Percentiles rank a stretch among this genome's conserved stretches.
Conservation (phyloP, 2,113 vertebrate species). For the Neomonachus schauinslandi region DNA sequence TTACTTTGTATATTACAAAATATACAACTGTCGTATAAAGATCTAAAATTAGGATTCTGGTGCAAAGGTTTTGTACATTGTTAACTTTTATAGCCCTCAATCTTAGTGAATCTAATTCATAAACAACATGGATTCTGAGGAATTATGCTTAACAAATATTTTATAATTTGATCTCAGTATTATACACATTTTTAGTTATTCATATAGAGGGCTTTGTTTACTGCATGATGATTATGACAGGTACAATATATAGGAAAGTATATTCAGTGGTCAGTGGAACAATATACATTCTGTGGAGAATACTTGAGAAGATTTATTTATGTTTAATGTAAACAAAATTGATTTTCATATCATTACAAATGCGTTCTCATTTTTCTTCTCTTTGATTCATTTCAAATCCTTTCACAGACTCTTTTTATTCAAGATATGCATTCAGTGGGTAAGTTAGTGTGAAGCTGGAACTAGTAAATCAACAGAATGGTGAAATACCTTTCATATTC, state of each 20-base stretch:
- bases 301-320: conserved; percentile 11
- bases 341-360: conserved; percentile 53
- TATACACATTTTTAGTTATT: background rate
- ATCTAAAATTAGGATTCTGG: background rate
- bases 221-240: background rate
- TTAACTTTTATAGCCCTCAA: background rate
- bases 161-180: background rate
- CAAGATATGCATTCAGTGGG: background rate
- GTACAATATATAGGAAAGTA: background rate
- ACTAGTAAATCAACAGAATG: conserved; percentile 39
- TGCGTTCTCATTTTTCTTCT: conserved; percentile 50
- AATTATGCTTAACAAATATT: background rate
- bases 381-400: conserved; percentile 40
- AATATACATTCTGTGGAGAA: background rate
- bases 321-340: conserved; percentile 55
- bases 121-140: background rate
- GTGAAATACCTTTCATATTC: background rate
- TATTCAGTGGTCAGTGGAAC: background rate
- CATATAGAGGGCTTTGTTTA: background rate
- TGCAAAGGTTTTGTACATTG: background rate
- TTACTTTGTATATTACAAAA: background rate
- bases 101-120: background rate
- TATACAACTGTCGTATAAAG: background rate
- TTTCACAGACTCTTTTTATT: background rate
- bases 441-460: background rate